Percentiles rank a stretch among this genome's conserved stretches.
Conservation (phyloP, 2,888 invertebrate genomes). For the Lasioglossum pauxillum region DNA sequence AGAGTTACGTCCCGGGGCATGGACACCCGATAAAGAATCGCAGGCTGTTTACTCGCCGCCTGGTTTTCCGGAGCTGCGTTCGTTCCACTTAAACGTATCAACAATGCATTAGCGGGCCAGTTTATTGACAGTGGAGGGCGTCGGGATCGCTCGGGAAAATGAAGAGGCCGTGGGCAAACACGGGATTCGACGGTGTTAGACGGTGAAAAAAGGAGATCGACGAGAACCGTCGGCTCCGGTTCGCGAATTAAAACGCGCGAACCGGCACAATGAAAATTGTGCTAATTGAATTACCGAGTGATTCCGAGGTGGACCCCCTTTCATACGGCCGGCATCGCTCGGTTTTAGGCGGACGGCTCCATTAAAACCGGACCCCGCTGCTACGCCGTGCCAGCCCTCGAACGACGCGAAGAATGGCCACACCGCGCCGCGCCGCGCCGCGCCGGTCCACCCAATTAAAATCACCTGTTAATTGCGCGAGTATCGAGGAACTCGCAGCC, state of each 20-base stretch:
- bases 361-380: constrained; percentile 33
- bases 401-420: constrained; percentile 25
- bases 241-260: constrained; percentile 42
- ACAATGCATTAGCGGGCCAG: constrained; percentile 28
- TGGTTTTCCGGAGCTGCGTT: not conserved
- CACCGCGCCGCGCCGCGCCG: not conserved
- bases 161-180: constrained; percentile 62
- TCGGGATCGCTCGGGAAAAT: constrained; percentile 41
- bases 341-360: constrained; percentile 32
- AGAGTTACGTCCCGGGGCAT: not conserved
- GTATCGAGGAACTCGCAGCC: constrained; percentile 36
- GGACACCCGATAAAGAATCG: constrained; percentile 13
- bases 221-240: constrained; percentile 20
- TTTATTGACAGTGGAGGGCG: constrained; percentile 18
- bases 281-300: constrained; percentile 54
- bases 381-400: not conserved
- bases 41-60: not conserved
- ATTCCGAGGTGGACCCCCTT: constrained; percentile 1
- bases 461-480: constrained; percentile 55
- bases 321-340: constrained; percentile 14
- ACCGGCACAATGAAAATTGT: constrained; percentile 53
- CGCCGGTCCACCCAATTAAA: constrained; percentile 32
- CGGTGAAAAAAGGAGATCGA: constrained; percentile 21
- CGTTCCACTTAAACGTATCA: constrained; percentile 26
- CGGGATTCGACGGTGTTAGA: constrained; percentile 34